Conservation (phyloP, 1,140 invertebrate genomes). For the Lordiphosa stackelbergi region DNA sequence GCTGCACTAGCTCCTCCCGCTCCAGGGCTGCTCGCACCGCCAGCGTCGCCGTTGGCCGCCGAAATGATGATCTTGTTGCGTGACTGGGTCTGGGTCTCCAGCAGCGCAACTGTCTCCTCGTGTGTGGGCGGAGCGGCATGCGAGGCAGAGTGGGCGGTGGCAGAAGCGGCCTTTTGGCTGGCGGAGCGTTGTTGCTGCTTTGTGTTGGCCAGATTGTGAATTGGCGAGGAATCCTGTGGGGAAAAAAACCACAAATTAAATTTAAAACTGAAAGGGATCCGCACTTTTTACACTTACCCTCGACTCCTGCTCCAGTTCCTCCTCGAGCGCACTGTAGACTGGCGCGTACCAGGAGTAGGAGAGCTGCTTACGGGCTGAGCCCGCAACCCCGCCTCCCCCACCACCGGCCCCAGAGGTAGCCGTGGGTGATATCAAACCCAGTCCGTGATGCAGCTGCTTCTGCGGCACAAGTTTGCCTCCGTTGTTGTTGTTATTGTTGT, state of each 20-base stretch:
- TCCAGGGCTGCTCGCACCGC: slow-evolving; percentile 22
- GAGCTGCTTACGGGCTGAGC: slow-evolving; percentile 67
- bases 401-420: slow-evolving; percentile 22
- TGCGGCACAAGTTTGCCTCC: slow-evolving; percentile 42
- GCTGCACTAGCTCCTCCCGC: slow-evolving; percentile 20
- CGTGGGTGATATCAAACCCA: slow-evolving; percentile 31
- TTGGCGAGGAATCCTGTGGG: slow-evolving; percentile 71
- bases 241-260: no score
- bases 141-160: slow-evolving; percentile 43
- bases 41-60: slow-evolving; percentile 41
- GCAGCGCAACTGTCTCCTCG: slow-evolving; percentile 68
- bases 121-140: slow-evolving; percentile 49
- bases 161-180: slow-evolving; percentile 59
- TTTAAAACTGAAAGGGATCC: no score
- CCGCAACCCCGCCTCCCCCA: slow-evolving; percentile 17
- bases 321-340: slow-evolving; percentile 75
- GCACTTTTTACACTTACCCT: slow-evolving; percentile 61
- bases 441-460: slow-evolving; percentile 40
- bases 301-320: slow-evolving; percentile 76
- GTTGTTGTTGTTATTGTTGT: slow-evolving; percentile 17
- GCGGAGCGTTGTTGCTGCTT: slow-evolving; percentile 72
- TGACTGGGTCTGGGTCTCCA: slow-evolving; percentile 71
- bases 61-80: slow-evolving; percentile 72
- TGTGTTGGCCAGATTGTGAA: slow-evolving; percentile 77
- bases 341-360: slow-evolving; percentile 77